These are phyloP conservation scores for Eriocheir sinensis DNA, from an alignment of 1,140 invertebrate genomes.

Conservation along the genomic window DNA sequence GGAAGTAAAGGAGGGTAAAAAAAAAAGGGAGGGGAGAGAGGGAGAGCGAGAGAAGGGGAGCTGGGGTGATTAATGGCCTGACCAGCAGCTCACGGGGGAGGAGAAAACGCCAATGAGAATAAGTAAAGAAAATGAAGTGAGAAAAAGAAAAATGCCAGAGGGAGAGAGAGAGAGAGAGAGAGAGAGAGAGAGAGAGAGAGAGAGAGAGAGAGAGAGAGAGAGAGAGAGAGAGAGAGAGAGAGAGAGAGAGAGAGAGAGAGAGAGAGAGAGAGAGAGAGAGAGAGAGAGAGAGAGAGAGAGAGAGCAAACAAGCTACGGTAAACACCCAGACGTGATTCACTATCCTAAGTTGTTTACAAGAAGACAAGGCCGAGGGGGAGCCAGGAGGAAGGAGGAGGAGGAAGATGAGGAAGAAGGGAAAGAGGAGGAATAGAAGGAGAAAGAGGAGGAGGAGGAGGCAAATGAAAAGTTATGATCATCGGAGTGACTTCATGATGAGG, in stretches of 20 bases:
- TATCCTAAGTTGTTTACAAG: conserved; percentile 24
- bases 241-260: not conserved
- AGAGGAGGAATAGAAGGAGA: not conserved
- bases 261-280: not conserved
- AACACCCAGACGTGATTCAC: conserved; percentile 17
- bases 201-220: not conserved
- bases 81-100: not conserved
- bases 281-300: conserved; percentile 15
- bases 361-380: not conserved
- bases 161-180: not conserved
- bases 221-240: not conserved
- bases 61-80: not conserved
- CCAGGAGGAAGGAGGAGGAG: not conserved
- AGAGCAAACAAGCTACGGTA: not conserved
- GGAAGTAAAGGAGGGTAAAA: not conserved
- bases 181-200: no score
- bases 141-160: not conserved
- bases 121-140: not conserved
- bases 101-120: not conserved
- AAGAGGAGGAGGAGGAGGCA: not conserved
- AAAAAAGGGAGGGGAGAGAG: not conserved
- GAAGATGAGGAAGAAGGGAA: not conserved
- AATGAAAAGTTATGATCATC: not conserved
- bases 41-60: conserved; percentile 40
- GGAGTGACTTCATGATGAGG: not conserved